Evolutionary conservation across 2,888 invertebrate species (phyloP).

Genomic region (Lumbricus terrestris): DNA sequence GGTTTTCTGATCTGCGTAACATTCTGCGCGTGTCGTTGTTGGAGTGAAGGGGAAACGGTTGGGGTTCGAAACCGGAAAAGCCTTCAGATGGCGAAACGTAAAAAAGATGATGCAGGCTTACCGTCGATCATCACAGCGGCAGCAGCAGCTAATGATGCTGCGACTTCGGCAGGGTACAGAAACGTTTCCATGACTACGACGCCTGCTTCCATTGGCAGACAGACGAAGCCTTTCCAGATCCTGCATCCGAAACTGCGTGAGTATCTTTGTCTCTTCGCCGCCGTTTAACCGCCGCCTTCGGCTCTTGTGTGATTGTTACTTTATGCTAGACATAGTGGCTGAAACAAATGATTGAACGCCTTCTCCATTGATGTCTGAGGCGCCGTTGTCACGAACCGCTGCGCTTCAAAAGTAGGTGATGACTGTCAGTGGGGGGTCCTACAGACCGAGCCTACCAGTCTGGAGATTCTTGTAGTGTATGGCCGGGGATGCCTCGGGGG

Average conservation of each 20-base stretch:
- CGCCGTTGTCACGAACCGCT: background rate
- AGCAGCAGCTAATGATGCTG: background rate
- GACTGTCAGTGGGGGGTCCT: too few species aligned
- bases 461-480: too few species aligned
- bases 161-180: background rate
- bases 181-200: constrained; percentile 8
- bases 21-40: background rate
- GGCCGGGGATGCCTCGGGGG: too few species aligned
- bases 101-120: background rate
- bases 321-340: background rate
- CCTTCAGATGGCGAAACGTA: background rate
- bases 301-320: background rate
- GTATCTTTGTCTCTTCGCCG: background rate
- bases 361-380: background rate
- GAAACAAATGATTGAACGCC: background rate
- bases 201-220: background rate
- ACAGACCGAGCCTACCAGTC: too few species aligned
- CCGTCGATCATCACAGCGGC: background rate
- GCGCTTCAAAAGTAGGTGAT: background rate
- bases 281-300: background rate
- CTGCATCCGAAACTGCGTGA: background rate
- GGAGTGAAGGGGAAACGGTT: background rate
- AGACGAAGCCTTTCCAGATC: background rate
- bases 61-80: background rate
- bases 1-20: background rate